phyloP scores from a whole-genome alignment of 2,888 invertebrate species.

The Orgyia antiqua region DNA sequence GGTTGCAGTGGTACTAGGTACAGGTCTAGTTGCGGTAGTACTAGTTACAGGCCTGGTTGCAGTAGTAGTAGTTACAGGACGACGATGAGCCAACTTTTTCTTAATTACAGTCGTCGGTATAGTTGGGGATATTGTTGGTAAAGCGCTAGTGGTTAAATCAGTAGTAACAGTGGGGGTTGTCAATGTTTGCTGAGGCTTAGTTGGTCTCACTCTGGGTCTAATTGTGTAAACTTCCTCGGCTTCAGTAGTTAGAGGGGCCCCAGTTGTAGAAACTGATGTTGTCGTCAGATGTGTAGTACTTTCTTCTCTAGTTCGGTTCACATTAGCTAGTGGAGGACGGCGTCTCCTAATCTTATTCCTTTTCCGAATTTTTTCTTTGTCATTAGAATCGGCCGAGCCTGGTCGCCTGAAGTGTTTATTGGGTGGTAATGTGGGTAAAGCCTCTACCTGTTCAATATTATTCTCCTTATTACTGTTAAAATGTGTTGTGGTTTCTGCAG shows the following conservation, averaged over 20 bases:
- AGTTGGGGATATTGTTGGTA: slow-evolving; percentile 68
- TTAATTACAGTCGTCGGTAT: slow-evolving; percentile 60
- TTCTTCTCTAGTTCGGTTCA: slow-evolving; percentile 47
- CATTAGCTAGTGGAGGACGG: slow-evolving; percentile 52
- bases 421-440: slow-evolving; percentile 69
- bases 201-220: slow-evolving; percentile 55
- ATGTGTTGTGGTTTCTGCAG: slow-evolving; percentile 41
- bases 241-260: slow-evolving; percentile 38
- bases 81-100: slow-evolving; percentile 58
- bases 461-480: slow-evolving; percentile 31
- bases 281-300: slow-evolving; percentile 28
- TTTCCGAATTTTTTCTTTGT: slow-evolving; percentile 61
- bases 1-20: background rate
- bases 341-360: slow-evolving; percentile 67
- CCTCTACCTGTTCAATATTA: slow-evolving; percentile 44
- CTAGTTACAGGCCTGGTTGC: slow-evolving; percentile 58
- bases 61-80: slow-evolving; percentile 50
- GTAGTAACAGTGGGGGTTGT: slow-evolving; percentile 65
- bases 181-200: slow-evolving; percentile 44
- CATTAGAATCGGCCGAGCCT: slow-evolving; percentile 30
- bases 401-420: slow-evolving; percentile 68
- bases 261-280: slow-evolving; percentile 36
- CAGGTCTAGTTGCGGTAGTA: slow-evolving; percentile 49
- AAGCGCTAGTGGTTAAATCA: slow-evolving; percentile 65
- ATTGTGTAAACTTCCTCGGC: slow-evolving; percentile 55